Evolutionary conservation across 1,140 invertebrate genomes (phyloP), one percentile per base, ranked within the genome.

Genomic region (Sweltsa coloradensis): DNA sequence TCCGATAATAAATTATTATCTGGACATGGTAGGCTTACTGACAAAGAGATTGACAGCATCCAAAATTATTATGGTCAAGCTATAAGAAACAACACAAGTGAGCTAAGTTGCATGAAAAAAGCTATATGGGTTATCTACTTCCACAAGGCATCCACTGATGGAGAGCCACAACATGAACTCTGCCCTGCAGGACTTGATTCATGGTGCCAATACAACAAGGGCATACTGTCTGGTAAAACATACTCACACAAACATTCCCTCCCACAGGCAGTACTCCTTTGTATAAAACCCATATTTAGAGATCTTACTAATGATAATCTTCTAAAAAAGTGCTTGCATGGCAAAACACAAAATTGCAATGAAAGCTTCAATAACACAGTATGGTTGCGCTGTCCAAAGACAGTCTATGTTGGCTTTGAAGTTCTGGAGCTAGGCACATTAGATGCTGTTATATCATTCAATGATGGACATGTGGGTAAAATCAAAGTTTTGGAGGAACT

Each of bases 71-170:
- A n/a, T n/a, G n/a, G n/a, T n/a, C n/a, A 9, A 48, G 45, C 21
- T 56, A 54, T 51, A 56, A 56, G 44, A 25, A 39, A 37, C 25
- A 24, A 41, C 34, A 7, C 41, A 24, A 44, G 42, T 34, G 37
- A 26, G 37, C 26, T 49, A 11, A 18, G 44, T 18, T 16, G 50
- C 23, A 53, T 53, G 48, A 54, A 49, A 36, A 52, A 54, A 29
- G 46, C 45, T 53, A 52, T 57, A 43, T 49, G 52, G 50, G 52
- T 55, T 16, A 51, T 53, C n/a, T 36, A 53, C 19, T 50, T 51
- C 34, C 48, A 50, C 22, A 44, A 44, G 34, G 45, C 37, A 21
- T 58, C 54, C 3, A 55, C 50, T 11, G 49, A 54, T 52, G n/a
- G 31, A n/a, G 39, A 53, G 11, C 50, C 49, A 34, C 14, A 55